Conservation (phyloP, 2,113 vertebrate genomes). For the Neodontobutis hainanensis region DNA sequence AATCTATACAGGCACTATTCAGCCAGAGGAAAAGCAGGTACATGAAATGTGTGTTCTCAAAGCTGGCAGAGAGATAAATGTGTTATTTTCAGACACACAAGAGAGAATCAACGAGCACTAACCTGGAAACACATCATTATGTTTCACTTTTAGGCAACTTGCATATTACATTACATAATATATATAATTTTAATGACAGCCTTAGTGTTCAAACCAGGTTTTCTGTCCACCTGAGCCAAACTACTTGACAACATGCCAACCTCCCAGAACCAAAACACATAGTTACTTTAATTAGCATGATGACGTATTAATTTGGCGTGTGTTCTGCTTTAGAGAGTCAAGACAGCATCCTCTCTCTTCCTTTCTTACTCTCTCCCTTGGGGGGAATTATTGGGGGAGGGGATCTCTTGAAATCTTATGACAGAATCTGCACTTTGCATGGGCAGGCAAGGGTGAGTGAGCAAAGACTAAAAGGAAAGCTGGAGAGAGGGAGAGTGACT, state of each 20-base stretch:
- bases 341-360: slow-evolving; percentile 49
- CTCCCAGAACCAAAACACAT: slow-evolving; percentile 45
- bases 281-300: slow-evolving; percentile 62
- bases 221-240: slow-evolving; percentile 26
- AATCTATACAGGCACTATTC: too few relatives aligned
- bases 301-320: slow-evolving; percentile 66
- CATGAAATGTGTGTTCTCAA: too few relatives aligned
- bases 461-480: slow-evolving; percentile 37
- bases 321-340: slow-evolving; percentile 60
- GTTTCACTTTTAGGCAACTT: slow-evolving; percentile 6
- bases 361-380: slow-evolving; percentile 37
- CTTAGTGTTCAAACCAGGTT: slow-evolving; percentile 16
- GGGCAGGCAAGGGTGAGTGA: slow-evolving; percentile 61
- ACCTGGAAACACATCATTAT: not conserved
- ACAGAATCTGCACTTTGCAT: slow-evolving; percentile 72
- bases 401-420: slow-evolving; percentile 53
- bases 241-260: slow-evolving; percentile 40
- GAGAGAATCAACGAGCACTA: not conserved
- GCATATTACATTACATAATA: slow-evolving; percentile 7
- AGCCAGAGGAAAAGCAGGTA: too few relatives aligned
- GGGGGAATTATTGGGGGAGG: slow-evolving; percentile 67
- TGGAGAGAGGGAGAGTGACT: slow-evolving; percentile 13
- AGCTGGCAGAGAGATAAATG: not conserved
- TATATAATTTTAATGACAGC: slow-evolving; percentile 20
- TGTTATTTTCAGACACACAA: not conserved